These are phyloP conservation scores for Drosophila ercepeae DNA, from an alignment of 1,140 invertebrate genomes.

Conservation along the genomic window DNA sequence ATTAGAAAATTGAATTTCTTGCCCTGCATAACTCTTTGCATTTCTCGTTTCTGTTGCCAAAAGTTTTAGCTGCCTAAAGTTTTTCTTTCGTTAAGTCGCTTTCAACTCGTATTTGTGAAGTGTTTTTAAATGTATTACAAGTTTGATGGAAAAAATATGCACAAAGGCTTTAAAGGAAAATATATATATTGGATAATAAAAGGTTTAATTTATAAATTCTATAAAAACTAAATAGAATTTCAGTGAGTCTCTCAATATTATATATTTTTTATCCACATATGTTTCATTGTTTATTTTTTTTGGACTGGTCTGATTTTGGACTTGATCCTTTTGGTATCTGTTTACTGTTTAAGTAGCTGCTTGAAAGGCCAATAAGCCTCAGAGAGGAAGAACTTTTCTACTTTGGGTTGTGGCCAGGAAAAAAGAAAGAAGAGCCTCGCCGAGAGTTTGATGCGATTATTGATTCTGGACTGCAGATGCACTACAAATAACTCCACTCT, in stretches of 20 bases:
- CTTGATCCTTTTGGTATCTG: slow-evolving; percentile 12
- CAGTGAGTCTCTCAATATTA: no score
- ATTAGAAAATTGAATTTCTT: slow-evolving; percentile 70
- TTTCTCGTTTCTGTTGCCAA: not conserved
- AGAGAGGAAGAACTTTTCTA: slow-evolving; percentile 61
- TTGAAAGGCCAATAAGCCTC: slow-evolving; percentile 39
- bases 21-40: not conserved
- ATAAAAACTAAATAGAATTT: no score
- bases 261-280: no score
- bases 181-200: no score
- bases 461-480: slow-evolving; percentile 55
- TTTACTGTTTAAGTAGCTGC: slow-evolving; percentile 63
- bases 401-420: slow-evolving; percentile 47
- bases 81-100: slow-evolving; percentile 46
- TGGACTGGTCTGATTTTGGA: not conserved
- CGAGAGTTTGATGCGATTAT: slow-evolving; percentile 63
- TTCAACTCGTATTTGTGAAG: slow-evolving; percentile 25
- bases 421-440: slow-evolving; percentile 36
- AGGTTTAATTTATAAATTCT: no score
- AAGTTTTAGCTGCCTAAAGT: slow-evolving; percentile 48
- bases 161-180: not conserved
- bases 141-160: not conserved
- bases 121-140: slow-evolving; percentile 14
- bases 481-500: slow-evolving; percentile 60
- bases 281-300: not conserved